Evolutionary conservation across 2,113 vertebrate genomes (phyloP).

Genomic region (Columba janthina): DNA sequence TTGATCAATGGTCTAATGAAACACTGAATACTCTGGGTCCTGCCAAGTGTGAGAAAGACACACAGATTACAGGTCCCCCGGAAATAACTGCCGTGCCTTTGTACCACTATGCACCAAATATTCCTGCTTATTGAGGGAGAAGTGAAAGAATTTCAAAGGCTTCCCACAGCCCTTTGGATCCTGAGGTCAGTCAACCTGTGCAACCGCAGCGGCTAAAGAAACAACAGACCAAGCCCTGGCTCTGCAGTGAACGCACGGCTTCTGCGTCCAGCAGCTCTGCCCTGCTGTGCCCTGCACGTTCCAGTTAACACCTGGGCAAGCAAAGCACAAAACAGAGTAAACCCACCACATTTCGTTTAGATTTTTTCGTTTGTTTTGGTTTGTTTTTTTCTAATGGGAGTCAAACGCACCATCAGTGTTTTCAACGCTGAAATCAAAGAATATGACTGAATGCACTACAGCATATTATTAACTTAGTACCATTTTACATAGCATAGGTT

Average conservation of each 20-base stretch:
- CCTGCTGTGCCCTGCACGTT: rapidly evolving
- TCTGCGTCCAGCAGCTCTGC: not conserved
- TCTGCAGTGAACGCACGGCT: rapidly evolving
- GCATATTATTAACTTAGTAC: not conserved
- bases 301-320: not conserved
- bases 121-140: not conserved
- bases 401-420: not conserved
- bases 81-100: not conserved
- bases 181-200: not conserved
- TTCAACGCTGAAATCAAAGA: not conserved
- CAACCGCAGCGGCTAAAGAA: not conserved
- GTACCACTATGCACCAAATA: rapidly evolving
- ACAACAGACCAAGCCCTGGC: rapidly evolving
- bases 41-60: too few relatives aligned
- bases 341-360: not conserved
- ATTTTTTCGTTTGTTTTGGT: too few relatives aligned
- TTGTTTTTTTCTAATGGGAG: not conserved
- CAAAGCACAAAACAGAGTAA: not conserved
- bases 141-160: not conserved
- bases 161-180: too few relatives aligned
- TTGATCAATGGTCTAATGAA: not conserved
- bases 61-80: not conserved
- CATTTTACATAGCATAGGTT: not conserved
- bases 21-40: not conserved
- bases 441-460: not conserved